Evolutionary conservation across 2,888 invertebrate genomes (phyloP), one percentile per base, ranked within the genome.

Genomic region (Crioceris asparagi): DNA sequence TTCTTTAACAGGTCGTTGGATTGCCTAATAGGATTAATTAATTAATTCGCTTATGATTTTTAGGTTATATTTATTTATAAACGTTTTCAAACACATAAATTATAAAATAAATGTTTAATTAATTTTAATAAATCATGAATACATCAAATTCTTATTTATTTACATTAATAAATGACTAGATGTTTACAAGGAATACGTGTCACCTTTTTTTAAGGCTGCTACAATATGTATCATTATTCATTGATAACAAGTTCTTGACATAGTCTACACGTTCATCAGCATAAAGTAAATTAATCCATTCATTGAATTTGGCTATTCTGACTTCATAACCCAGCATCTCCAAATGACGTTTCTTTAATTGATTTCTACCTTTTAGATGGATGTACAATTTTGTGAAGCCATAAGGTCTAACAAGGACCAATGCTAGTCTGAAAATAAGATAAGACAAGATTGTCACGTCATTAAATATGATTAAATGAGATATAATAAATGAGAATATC

Each of bases 261-360:
- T 39, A 72, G 30, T 65, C 64, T 14, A 63, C 51, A 55, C 70
- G 69, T 17, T 69, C 70, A 39, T 67, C 62, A 32, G 63, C 59
- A 64, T 72, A 68, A 45, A 69, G 65, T 56, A 75, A 67, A 23
- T 68, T 66, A 44, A 69, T 68, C 75, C 76, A 77, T 38, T 69
- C 62, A 15, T 58, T 60, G 27, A 66, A 61, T 45, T 69, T 68
- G 6, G 77, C 59, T 38, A 67, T 57, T 31, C 72, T 55, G 4
- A 77, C 74, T 50, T 67, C 67, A 50, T 76, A 78, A 4, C 76
- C 77, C 51, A 77, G 59, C 48, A 77, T 73, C 59, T 77, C 77
- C 35, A 79, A 61, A 58, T 78, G 77, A 34, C 75, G 60, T 29
- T 66, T 65, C 54, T 68, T 68, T 35, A 75, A 45, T 21, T 69